These are phyloP conservation scores for Eudyptes chrysolophus DNA, from an alignment of 2,113 vertebrate genomes.

Conservation along the genomic window DNA sequence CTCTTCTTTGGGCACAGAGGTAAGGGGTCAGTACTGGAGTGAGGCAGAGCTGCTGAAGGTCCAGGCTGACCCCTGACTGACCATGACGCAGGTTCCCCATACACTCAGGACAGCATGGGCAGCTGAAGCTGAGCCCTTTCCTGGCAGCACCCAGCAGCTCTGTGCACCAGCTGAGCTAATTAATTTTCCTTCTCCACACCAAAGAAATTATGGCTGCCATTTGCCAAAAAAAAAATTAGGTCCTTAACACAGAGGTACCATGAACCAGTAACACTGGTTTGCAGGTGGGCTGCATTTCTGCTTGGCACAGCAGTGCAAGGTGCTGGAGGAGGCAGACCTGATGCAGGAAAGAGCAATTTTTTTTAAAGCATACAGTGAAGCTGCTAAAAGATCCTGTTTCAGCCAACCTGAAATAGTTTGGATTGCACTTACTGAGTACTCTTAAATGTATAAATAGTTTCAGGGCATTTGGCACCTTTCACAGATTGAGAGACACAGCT, in stretches of 20 bases:
- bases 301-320: not conserved
- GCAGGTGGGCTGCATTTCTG: not conserved
- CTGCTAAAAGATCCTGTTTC: conserved; percentile 19
- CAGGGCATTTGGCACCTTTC: conserved; percentile 43
- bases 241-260: not conserved
- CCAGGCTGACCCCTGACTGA: not conserved
- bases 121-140: not conserved
- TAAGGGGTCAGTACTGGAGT: not conserved
- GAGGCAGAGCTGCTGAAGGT: not conserved
- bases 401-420: conserved; percentile 29
- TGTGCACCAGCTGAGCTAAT: not conserved
- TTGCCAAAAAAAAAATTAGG: not conserved
- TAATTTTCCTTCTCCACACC: not conserved
- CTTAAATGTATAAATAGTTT: conserved; percentile 43
- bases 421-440: not conserved
- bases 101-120: not conserved
- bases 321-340: not conserved
- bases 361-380: not conserved
- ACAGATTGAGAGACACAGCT: conserved; percentile 32
- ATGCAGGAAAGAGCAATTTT: not conserved
- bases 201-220: not conserved
- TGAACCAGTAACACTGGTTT: not conserved
- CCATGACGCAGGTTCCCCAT: not conserved
- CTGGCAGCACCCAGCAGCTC: not conserved
- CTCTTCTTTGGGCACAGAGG: not conserved